Conservation (phyloP, 64 coral and sea anemone genomes). For the Anthopleura sola region DNA sequence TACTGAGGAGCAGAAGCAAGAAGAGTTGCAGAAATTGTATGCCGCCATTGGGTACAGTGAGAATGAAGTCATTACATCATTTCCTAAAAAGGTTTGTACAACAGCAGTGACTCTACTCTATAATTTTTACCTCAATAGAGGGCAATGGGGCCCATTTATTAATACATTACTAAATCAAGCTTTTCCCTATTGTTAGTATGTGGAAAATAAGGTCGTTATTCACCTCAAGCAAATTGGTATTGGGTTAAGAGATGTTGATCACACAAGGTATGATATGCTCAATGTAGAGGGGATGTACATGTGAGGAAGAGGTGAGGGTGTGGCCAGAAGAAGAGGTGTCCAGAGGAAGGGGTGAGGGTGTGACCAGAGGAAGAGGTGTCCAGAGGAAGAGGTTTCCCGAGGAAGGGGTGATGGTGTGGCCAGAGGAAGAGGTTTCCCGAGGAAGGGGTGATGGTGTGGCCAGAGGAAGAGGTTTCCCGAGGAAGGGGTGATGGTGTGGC, state of each 20-base stretch:
- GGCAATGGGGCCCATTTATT: neutral
- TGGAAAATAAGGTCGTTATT: slow-evolving; percentile 82
- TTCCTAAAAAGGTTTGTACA: slow-evolving; percentile 72
- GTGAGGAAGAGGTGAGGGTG: no score
- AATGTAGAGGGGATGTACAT: no score
- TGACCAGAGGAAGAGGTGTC: neutral
- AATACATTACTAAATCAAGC: neutral
- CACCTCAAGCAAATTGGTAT: slow-evolving; percentile 78
- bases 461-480: no score
- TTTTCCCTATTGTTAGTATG: slow-evolving; percentile 57
- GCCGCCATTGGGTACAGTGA: slow-evolving; percentile 96
- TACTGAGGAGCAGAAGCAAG: slow-evolving; percentile 93
- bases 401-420: neutral
- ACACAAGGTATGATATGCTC: neutral
- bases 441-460: no score
- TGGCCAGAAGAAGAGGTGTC: neutral
- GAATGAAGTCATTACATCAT: slow-evolving; percentile 75
- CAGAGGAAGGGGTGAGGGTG: neutral
- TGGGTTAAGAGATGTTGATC: slow-evolving; percentile 63
- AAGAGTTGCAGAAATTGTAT: slow-evolving; percentile 86
- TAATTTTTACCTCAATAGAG: neutral
- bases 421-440: no score
- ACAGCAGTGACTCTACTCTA: neutral
- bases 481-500: neutral
- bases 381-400: no score